Base-by-base conservation (phyloP, 2,888 invertebrate genomes). In the Buathra laborator region DNA sequence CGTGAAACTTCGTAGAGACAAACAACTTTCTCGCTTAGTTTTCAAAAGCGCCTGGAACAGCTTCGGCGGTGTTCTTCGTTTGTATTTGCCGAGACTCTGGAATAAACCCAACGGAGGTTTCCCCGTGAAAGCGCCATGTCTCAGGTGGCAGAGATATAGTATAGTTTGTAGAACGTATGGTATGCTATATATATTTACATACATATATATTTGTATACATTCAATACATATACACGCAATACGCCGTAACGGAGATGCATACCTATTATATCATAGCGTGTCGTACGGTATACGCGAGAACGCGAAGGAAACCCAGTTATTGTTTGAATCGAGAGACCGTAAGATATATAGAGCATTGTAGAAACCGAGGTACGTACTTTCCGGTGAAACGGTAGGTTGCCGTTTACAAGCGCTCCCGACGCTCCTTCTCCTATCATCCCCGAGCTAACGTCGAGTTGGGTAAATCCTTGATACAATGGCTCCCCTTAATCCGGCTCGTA, bases 401-500 rank as follows among this genome's bases (percentile, higher is more conserved):
- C 66, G 81, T 76, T 56, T 56, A 76, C 76, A 81, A 84, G 83
- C 79, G 71, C 66, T 79, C 67, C 66, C 64, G 53, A 19, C 53
- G 71, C 81, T 81, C 24, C 70, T 70, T 71, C 71, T 76, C 62
- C 43, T 76, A 76, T 82, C 76, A 81, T 81, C 75, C 51, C 64
- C 53, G 76, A 46, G 70, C 76, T 64, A 70, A 70, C 81, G 81
- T 82, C 77, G 78, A 90, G 86, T 89, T 89, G 86, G 75, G 83
- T 84, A 88, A 90, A 89, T 90, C 89, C 89, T 81, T 84, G 77
- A 84, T 87, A 90, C 89, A 89, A 90, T 88, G 87, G 89, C 59
- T 77, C 77, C 66, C 87, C 82, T 88, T 89, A 90, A 90, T 90
- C 90, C 89, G 78, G 85, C 89, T 88, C 85, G 88, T 87, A 89